A percentile compares a stretch with the other conserved stretches of the same genome.
Conservation (phyloP, 1,140 invertebrate species). For the Aphidius gifuensis region DNA sequence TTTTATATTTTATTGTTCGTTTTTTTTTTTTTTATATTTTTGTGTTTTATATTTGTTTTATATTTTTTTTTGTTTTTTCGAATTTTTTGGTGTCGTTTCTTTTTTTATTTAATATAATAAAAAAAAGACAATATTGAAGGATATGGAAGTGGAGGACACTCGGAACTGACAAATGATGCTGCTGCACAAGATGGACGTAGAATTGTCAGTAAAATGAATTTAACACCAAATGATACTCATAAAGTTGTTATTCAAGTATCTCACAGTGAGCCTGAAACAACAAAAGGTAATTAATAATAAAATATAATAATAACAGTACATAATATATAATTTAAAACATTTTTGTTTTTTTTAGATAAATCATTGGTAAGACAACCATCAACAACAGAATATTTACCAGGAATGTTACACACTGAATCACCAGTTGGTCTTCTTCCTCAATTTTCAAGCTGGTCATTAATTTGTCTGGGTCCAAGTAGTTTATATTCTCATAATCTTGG, state of each 20-base stretch:
- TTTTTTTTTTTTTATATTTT: constrained; percentile 2
- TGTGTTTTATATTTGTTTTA: constrained; percentile 14
- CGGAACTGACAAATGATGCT: constrained; percentile 40
- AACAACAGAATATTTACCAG: constrained; percentile 85
- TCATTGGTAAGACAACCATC: constrained; percentile 69
- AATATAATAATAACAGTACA: background rate
- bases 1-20: background rate
- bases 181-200: constrained; percentile 35
- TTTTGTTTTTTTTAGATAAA: constrained; percentile 54
- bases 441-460: constrained; percentile 90
- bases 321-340: background rate
- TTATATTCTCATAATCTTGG: constrained; percentile 89
- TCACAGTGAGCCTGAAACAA: constrained; percentile 44
- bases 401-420: constrained; percentile 81
- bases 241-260: constrained; percentile 55
- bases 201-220: constrained; percentile 43
- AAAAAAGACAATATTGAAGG: constrained; percentile 43
- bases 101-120: background rate
- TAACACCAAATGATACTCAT: constrained; percentile 48
- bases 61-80: constrained; percentile 13
- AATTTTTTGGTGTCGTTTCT: constrained; percentile 2
- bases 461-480: constrained; percentile 85
- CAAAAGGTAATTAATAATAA: constrained; percentile 41
- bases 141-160: constrained; percentile 47
- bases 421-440: constrained; percentile 77